A percentile compares a stretch with the other conserved stretches of the same genome.
These are phyloP conservation scores for Meta bourneti DNA, from an alignment of 2,888 invertebrate genomes.

Conservation along the genomic window DNA sequence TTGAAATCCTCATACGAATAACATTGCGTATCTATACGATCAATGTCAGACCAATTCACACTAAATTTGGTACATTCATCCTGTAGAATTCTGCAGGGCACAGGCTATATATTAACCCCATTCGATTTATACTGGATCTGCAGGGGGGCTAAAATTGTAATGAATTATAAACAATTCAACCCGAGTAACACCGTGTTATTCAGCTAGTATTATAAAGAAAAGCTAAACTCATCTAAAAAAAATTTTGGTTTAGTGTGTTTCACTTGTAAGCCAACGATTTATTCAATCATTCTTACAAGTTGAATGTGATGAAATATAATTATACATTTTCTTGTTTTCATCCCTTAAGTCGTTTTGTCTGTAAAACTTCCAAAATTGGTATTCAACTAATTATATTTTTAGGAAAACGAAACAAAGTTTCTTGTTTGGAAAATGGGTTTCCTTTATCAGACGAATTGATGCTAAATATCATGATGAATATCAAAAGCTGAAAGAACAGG, in stretches of 20 bases:
- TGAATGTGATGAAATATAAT: background rate
- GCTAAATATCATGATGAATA: conserved; percentile 87
- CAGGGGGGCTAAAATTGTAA: no score
- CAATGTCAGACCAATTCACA: no score
- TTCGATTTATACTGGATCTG: no score
- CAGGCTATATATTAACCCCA: no score
- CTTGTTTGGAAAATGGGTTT: conserved; percentile 96
- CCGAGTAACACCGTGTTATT: no score
- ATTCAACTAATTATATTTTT: background rate
- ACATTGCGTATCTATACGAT: no score
- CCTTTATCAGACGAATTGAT: conserved; percentile 86
- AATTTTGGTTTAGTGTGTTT: background rate
- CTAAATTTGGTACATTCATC: no score
- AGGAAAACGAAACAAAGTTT: conserved; percentile 89
- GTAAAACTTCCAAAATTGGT: background rate
- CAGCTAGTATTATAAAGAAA: no score
- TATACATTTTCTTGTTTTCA: background rate
- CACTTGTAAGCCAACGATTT: background rate
- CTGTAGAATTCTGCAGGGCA: no score
- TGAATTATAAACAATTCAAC: no score
- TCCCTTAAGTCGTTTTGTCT: background rate
- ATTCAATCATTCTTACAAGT: background rate
- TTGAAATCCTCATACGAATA: no score
- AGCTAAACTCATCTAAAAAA: no score
- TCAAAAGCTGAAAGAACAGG: conserved; percentile 47